Evolutionary conservation across 2,797 vertebrate genomes (phyloP), one percentile per base, ranked within the genome.

Genomic region (Tinamus major): DNA sequence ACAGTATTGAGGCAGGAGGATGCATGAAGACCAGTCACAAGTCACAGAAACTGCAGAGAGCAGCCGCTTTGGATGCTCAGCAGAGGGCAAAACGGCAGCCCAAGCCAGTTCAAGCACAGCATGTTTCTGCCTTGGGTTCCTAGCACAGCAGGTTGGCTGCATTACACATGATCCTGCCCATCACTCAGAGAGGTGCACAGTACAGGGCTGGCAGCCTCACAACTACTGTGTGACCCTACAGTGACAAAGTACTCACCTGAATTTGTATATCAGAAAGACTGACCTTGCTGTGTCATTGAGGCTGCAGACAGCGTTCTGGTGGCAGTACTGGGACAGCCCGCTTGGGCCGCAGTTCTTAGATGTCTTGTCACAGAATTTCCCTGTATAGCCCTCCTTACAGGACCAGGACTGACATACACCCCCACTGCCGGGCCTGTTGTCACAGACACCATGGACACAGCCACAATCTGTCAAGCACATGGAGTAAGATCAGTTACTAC

Each of bases 371-470:
- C 99, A 99, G 90, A 98, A 97, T 20, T 97, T 98, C 42, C 99
- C 99, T 0, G 96, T 98, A 93, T 97, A 99, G 42, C 98, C 98
- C 8, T 97, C 97, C 55, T 91, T 59, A 93, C 99, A 99, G 0
- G 99, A 98, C 61, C 97, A 98, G 7, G 91, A 92, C 71, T 98
- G 98, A 92, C 99, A 99, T 46, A 97, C 92, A 0, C 99, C 99
- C 1, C 95, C 74, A 0, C 98, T 99, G 96, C 98, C 98, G 1
- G 99, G 99, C 31, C 99, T 98, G 97, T 99, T 99, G 97, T 99
- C 99, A 96, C 99, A 99, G 37, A 97, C 87, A 7, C 99, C 99
- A 9, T 99, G 98, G 79, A 99, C 82, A 75, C 99, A 99, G 56
- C 42, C 97, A 67, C 99, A 99, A 58, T 99, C 99, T 99, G 97